Evolutionary conservation across 2,113 vertebrate genomes (phyloP).

Genomic region (Lagopus muta): DNA sequence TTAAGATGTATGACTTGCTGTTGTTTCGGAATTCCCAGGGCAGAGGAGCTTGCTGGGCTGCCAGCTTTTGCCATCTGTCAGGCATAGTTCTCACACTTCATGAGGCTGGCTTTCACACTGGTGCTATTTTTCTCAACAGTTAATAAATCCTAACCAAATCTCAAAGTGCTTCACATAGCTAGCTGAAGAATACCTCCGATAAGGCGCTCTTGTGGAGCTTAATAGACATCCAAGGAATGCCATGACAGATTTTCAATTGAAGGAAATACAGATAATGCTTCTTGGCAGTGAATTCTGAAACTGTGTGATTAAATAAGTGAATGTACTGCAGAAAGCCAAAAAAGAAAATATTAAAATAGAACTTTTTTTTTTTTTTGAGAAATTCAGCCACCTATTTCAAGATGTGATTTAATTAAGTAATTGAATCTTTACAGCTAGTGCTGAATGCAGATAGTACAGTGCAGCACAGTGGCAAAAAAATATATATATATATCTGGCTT

Average conservation of each 20-base stretch:
- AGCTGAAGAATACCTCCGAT: slow-evolving; percentile 54
- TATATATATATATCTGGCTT: not conserved
- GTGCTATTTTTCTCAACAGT: slow-evolving; percentile 5
- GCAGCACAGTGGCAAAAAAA: not conserved
- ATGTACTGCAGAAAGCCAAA: not conserved
- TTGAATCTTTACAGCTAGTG: not conserved
- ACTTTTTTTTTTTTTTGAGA: not conserved
- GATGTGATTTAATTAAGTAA: not conserved
- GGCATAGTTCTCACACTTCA: slow-evolving; percentile 32
- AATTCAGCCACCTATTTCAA: not conserved
- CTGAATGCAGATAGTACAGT: not conserved
- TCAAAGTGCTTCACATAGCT: slow-evolving; percentile 21
- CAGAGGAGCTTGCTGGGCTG: not conserved
- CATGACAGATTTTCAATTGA: slow-evolving; percentile 20
- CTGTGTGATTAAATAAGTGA: not conserved
- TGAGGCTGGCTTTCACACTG: slow-evolving; percentile 6
- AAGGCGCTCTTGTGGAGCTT: not conserved
- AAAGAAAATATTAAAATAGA: not conserved
- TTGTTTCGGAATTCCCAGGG: slow-evolving; percentile 20
- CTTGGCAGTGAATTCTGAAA: slow-evolving; percentile 19
- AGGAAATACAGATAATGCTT: slow-evolving; percentile 34
- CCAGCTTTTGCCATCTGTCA: slow-evolving; percentile 48
- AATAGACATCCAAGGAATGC: slow-evolving; percentile 25
- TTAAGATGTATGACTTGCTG: not conserved
- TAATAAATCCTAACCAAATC: slow-evolving; percentile 56